Percentiles rank a stretch among this genome's conserved stretches.
Conservation (phyloP, 1,140 invertebrate genomes). For the Dufourea novaeangliae region DNA sequence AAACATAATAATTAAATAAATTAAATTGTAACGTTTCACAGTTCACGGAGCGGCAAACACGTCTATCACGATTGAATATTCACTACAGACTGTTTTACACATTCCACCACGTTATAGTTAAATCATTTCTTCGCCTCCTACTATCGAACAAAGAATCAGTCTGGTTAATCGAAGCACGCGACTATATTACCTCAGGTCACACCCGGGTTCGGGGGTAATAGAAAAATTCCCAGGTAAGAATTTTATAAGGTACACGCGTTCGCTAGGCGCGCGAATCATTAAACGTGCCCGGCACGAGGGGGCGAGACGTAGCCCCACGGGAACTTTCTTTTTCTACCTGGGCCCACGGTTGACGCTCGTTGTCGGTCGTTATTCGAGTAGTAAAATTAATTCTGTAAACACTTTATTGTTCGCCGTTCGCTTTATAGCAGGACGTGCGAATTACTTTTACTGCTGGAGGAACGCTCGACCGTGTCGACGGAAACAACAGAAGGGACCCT, state of each 20-base stretch:
- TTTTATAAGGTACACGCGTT: not conserved
- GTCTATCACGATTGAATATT: no score
- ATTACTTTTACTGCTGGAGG: conserved; percentile 69
- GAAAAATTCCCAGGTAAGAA: not conserved
- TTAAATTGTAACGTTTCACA: no score
- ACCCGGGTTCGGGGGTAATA: not conserved
- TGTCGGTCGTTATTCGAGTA: conserved; percentile 56
- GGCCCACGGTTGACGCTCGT: conserved; percentile 9
- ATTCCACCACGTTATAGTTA: no score
- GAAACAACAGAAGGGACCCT: conserved; percentile 25
- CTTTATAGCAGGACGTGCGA: conserved; percentile 72
- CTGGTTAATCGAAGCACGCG: not conserved
- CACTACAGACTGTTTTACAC: no score
- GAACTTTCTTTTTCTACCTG: conserved; percentile 67
- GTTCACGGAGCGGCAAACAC: no score
- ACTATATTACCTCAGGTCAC: no score
- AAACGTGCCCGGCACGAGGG: not conserved
- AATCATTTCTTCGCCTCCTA: no score
- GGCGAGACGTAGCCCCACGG: no score
- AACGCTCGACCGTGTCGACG: conserved; percentile 36
- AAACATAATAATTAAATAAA: no score
- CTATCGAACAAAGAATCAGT: not conserved
- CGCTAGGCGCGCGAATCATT: not conserved
- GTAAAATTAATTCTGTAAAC: conserved; percentile 78
- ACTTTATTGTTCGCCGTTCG: conserved; percentile 69